Conservation (phyloP, 2,797 vertebrate species). For the Philypnodon macrostomus region DNA sequence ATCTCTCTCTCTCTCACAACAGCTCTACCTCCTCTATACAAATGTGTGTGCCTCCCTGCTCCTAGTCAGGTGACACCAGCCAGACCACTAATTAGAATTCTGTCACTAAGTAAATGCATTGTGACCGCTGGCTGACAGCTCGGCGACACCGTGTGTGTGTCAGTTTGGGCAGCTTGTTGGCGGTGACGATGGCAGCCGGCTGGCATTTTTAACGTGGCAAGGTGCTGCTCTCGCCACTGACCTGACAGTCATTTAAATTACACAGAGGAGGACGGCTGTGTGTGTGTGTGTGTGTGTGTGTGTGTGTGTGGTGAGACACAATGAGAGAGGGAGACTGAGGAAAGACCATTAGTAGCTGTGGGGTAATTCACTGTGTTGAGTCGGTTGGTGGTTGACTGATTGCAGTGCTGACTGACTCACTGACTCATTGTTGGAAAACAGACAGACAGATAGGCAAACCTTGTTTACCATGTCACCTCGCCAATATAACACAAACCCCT, state of each 20-base stretch:
- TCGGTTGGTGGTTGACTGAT: constrained; percentile 65
- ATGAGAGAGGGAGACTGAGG: constrained; percentile 56
- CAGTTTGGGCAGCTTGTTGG: constrained; percentile 78
- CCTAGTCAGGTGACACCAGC: constrained; percentile 84
- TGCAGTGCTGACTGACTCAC: constrained; percentile 70
- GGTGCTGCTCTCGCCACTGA: constrained; percentile 91
- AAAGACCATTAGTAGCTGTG: constrained; percentile 77
- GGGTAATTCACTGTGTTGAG: constrained; percentile 83
- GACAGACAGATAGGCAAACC: constrained; percentile 65
- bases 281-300: constrained; percentile 28
- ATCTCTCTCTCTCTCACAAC: constrained; percentile 48
- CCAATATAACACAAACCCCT: constrained; percentile 56
- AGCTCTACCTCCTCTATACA: constrained; percentile 50
- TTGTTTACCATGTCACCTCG: constrained; percentile 69
- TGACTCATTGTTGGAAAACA: constrained; percentile 69
- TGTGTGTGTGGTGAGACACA: constrained; percentile 30
- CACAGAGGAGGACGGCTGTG: constrained; percentile 65
- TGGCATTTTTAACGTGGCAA: constrained; percentile 98
- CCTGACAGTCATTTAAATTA: constrained; percentile 99
- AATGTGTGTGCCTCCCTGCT: constrained; percentile 41
- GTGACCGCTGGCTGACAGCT: constrained; percentile 98
- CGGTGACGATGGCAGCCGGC: constrained; percentile 83
- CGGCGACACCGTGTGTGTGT: constrained; percentile 78
- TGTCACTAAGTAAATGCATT: constrained; percentile 99
- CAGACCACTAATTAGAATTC: constrained; percentile 98